Base-by-base conservation (phyloP, 2,113 vertebrate species). In the Lamprologus sp. region DNA sequence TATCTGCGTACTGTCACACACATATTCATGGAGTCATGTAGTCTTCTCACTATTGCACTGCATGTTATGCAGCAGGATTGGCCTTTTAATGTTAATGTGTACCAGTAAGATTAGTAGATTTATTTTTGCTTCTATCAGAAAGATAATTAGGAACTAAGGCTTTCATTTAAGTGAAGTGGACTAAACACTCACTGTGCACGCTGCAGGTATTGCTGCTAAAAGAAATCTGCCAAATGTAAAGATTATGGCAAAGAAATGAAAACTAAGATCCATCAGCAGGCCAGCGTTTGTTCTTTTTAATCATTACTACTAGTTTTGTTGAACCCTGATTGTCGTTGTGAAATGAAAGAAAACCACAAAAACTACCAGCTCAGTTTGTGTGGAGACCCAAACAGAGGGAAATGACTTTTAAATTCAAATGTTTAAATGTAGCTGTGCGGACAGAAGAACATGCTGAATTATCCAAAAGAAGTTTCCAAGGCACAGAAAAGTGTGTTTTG, bases 381-480 rank as follows among this genome's bases (percentile, higher is more conserved):
- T 49, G 40, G 12, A 33, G 42, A 13, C 23, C 5, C 37, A 45
- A 13, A 60, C 21, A 7, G 15, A 75, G 23, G 0, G 9, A 28
- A 0, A 0, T 1, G 9, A 47, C 40, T 75, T 47, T 47, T 5
- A 42, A 42, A 42, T 42, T 42, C 2, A 35, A 19, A 40, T 37
- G 0, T 1, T 75, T 26, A 75, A 0, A 19, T 28, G 0, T 28
- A 19, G 42, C 14, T 75, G 42, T 75, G 23, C 3, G 1, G 28
- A 56, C 11, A 17, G 28, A 7, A 23, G 58, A 17, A 42, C 37
- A 14, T 37, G 0, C 21, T 47, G 37, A n/a, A 10, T 1, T 42
- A 40, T 80, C n/a, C 26, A 63, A 58, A 40, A 35, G 2, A 4
- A 7, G 37, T 40, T 47, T 60, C 53, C 23, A 13, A 31, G 14